phyloP scores from a whole-genome alignment of 1,140 invertebrate genomes.

The Trichonephila inaurata region DNA sequence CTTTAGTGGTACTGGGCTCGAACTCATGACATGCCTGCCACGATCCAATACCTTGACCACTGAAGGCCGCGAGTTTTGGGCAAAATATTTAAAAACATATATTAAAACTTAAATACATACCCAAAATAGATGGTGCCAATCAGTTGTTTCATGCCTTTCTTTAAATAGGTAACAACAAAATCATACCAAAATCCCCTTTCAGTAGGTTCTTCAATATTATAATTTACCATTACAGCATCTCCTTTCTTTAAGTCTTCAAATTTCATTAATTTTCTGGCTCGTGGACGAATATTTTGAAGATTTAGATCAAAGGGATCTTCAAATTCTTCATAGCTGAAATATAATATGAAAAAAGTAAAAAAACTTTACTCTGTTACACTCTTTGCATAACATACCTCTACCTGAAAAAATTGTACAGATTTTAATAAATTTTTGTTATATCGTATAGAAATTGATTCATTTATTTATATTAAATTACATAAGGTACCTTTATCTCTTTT shows the following conservation, averaged over 20 bases:
- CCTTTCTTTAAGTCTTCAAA: conserved; percentile 84
- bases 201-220: conserved; percentile 87
- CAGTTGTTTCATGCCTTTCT: conserved; percentile 80
- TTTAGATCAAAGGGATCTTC: conserved; percentile 82
- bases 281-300: conserved; percentile 84
- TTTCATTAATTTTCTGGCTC: conserved; percentile 83
- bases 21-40: too few relatives aligned
- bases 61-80: too few relatives aligned
- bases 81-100: neutral
- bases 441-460: too few relatives aligned
- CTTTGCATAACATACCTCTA: too few relatives aligned
- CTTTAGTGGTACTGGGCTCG: too few relatives aligned
- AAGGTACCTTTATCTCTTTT: too few relatives aligned
- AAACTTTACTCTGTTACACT: too few relatives aligned
- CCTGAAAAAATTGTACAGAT: too few relatives aligned
- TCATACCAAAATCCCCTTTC: conserved; percentile 90
- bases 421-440: too few relatives aligned
- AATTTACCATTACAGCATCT: conserved; percentile 87
- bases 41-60: too few relatives aligned
- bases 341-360: neutral
- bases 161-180: conserved; percentile 82
- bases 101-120: conserved; percentile 77
- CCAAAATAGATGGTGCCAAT: conserved; percentile 81
- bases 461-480: too few relatives aligned
- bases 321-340: conserved; percentile 81